These are phyloP conservation scores for Trichopria drosophilae DNA, from an alignment of 2,888 invertebrate genomes.

Conservation along the genomic window DNA sequence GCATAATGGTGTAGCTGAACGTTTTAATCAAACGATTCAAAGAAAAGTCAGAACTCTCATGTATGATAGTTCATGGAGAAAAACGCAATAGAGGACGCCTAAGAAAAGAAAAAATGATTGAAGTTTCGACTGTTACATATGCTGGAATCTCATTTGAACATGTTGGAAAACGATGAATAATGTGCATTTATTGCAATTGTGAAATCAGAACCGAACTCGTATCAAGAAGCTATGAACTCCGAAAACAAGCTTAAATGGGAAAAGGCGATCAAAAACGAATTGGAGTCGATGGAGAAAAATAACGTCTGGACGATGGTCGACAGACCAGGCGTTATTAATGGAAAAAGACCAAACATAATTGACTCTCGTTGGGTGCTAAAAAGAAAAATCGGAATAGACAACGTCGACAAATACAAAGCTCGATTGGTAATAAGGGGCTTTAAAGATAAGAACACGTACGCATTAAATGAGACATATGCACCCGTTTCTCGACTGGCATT, in stretches of 20 bases:
- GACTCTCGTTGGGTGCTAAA: slow-evolving; percentile 33
- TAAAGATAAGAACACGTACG: slow-evolving; percentile 11
- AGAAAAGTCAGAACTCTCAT: slow-evolving; percentile 15
- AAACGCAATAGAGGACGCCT: too few species aligned
- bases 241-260: slow-evolving; percentile 1
- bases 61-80: slow-evolving; percentile 11
- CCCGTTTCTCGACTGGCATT: slow-evolving; percentile 24
- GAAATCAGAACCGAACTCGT: not conserved
- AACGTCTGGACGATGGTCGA: slow-evolving; percentile 20
- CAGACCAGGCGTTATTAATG: not conserved
- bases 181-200: slow-evolving; percentile 2
- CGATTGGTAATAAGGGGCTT: slow-evolving; percentile 21
- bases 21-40: too few species aligned
- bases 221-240: too few species aligned
- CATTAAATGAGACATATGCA: slow-evolving; percentile 19
- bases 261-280: slow-evolving; percentile 18
- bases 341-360: slow-evolving; percentile 15
- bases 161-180: too few species aligned
- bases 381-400: slow-evolving; percentile 11
- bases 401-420: slow-evolving; percentile 14
- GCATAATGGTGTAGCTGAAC: too few species aligned
- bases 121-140: too few species aligned
- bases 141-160: too few species aligned
- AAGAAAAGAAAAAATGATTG: not conserved
- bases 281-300: slow-evolving; percentile 23